Evolutionary conservation across 2,113 vertebrate species (phyloP), one percentile per base, ranked within the genome.

Genomic region (Actinemys pallida): DNA sequence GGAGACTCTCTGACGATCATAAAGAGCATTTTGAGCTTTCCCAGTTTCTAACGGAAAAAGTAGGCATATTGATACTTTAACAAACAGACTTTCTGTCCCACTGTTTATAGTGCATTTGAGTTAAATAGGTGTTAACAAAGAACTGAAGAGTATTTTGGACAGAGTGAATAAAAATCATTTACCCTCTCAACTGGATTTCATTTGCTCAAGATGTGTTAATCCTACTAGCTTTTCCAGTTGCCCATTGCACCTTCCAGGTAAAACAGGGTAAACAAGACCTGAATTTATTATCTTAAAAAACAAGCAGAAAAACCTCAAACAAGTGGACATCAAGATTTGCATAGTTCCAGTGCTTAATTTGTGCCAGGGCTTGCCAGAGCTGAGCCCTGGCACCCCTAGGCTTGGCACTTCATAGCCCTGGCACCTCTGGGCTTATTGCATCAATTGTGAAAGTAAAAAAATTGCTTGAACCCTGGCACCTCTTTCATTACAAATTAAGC

Each of bases 231-330:
- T 45, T 3, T 90, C 78, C 39, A 75, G 16, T 22, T 81, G 20
- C 42, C 29, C 57, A 53, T 14, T 0, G 1, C 1, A 0, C 35
- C 50, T 83, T 78, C 39, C 10, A 91, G 42, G 29, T 45, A 83
- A 90, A 85, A 20, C 27, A 86, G 12, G 86, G 4, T 13, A 7
- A 93, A 19, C 6, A 85, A 87, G 82, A 84, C 4, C 1, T 1
- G 1, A 56, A 45, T 35, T 50, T 49, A 6, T 54, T 29, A n/a
- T 1, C 0, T 59, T 82, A 90, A 54, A 5, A 90, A 83, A 78
- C 39, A 89, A 54, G 29, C 35, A 85, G 69, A 78, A 16, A 93
- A 94, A 69, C 1, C 2, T 39, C 24, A 87, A 11, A 2, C 1
- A 54, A 19, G 59, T n/a, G 39, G 62, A 17, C 5, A 49, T 89